A percentile compares a stretch with the other conserved stretches of the same genome.
Conservation (phyloP, 2,888 invertebrate species). For the Cecidostiba fungosa region DNA sequence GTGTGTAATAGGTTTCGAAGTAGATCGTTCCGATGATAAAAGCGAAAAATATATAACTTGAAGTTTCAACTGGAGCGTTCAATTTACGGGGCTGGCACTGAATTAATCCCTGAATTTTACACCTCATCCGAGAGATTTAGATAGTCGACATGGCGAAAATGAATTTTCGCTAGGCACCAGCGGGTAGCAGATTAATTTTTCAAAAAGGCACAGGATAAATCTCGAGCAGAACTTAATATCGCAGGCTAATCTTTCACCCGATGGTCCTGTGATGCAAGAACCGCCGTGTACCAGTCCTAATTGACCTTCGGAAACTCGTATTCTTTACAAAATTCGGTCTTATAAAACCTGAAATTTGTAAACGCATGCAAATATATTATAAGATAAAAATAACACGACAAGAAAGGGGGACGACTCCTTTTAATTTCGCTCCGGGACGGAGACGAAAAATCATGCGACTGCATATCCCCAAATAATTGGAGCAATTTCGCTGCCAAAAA, state of each 20-base stretch:
- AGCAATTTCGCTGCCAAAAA: constrained; percentile 11
- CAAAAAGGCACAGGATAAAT: constrained; percentile 7
- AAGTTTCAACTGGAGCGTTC: background rate
- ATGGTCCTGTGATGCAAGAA: background rate
- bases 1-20: background rate
- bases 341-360: no score
- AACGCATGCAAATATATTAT: no score
- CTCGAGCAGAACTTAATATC: constrained; percentile 22
- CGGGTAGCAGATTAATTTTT: background rate
- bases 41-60: background rate
- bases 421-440: background rate
- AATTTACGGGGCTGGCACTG: background rate
- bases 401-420: no score
- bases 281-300: no score
- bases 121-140: constrained; percentile 5
- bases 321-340: no score
- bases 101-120: no score
- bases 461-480: background rate
- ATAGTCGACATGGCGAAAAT: background rate
- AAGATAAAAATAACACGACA: no score
- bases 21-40: constrained; percentile 10
- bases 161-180: background rate
- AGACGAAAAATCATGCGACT: background rate
- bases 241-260: constrained; percentile 7
- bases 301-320: no score